These are phyloP conservation scores for Felis catus DNA, from an alignment of 2,113 vertebrate genomes.

Conservation along the genomic window DNA sequence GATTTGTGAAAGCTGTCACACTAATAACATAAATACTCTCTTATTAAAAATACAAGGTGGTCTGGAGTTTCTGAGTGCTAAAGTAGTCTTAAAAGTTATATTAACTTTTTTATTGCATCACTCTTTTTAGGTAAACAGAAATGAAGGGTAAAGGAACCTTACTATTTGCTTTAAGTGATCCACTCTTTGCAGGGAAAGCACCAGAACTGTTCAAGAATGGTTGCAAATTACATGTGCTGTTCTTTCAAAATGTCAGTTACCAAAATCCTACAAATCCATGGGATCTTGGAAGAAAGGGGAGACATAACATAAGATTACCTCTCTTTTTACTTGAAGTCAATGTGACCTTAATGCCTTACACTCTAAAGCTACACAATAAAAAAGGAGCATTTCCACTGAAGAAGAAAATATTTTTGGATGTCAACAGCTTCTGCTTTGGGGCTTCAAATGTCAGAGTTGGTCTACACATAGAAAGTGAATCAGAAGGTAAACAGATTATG, in stretches of 20 bases:
- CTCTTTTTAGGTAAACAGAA: conserved; percentile 52
- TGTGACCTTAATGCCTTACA: neutral
- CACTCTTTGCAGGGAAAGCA: conserved; percentile 13
- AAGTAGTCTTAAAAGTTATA: conserved; percentile 44
- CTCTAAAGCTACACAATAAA: neutral
- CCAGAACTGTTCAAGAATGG: neutral
- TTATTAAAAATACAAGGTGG: conserved; percentile 60
- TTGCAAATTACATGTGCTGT: conserved; percentile 11
- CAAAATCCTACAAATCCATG: neutral
- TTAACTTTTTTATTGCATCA: conserved; percentile 55
- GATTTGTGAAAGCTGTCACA: conserved; percentile 69
- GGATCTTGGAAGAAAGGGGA: neutral
- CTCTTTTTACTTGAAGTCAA: neutral
- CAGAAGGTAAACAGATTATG: neutral
- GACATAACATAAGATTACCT: neutral
- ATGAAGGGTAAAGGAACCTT: conserved; percentile 39
- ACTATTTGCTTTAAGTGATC: conserved; percentile 62
- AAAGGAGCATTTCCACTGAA: neutral
- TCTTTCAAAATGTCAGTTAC: conserved; percentile 55
- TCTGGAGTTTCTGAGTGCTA: conserved; percentile 53
- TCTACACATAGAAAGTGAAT: neutral
- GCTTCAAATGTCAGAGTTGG: neutral
- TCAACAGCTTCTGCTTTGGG: neutral
- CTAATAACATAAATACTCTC: conserved; percentile 51
- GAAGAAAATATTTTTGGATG: neutral